Percentiles rank a stretch among this genome's conserved stretches.
These are phyloP conservation scores for Pimpla rufipes DNA, from an alignment of 2,888 invertebrate genomes.

Conservation along the genomic window DNA sequence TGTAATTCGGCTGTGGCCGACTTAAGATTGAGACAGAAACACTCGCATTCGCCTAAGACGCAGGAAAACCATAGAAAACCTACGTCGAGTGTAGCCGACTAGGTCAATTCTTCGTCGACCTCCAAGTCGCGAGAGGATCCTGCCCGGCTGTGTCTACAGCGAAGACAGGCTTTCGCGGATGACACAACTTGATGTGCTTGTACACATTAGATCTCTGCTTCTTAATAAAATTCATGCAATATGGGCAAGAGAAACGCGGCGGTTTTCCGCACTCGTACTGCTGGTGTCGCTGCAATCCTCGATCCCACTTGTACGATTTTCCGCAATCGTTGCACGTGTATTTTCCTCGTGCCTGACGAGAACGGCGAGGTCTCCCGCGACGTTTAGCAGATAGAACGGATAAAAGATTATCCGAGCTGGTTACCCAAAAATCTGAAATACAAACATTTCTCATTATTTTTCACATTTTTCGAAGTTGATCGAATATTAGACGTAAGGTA, in stretches of 20 bases:
- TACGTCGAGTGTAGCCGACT: no score
- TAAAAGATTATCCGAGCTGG: no score
- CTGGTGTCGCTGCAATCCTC: slow-evolving; percentile 69
- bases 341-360: not conserved
- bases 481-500: not conserved
- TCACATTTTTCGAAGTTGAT: not conserved
- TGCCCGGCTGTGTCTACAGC: slow-evolving; percentile 76
- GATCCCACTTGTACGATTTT: slow-evolving; percentile 36
- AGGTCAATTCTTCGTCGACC: no score
- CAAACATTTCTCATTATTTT: not conserved
- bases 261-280: slow-evolving; percentile 76
- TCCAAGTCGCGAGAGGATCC: not conserved
- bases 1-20: no score
- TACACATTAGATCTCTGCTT: slow-evolving; percentile 78
- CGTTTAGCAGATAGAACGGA: no score
- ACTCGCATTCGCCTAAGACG: no score
- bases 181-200: slow-evolving; percentile 73
- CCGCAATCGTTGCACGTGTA: slow-evolving; percentile 22
- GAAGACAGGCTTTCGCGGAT: slow-evolving; percentile 73
- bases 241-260: slow-evolving; percentile 73
- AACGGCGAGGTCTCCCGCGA: no score
- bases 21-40: no score
- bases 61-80: no score
- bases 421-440: not conserved
- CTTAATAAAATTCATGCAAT: slow-evolving; percentile 60